Percentiles rank a stretch among this genome's conserved stretches.
Evolutionary conservation across 2,113 vertebrate species (phyloP).

Genomic region (Phrynosoma platyrhinos): DNA sequence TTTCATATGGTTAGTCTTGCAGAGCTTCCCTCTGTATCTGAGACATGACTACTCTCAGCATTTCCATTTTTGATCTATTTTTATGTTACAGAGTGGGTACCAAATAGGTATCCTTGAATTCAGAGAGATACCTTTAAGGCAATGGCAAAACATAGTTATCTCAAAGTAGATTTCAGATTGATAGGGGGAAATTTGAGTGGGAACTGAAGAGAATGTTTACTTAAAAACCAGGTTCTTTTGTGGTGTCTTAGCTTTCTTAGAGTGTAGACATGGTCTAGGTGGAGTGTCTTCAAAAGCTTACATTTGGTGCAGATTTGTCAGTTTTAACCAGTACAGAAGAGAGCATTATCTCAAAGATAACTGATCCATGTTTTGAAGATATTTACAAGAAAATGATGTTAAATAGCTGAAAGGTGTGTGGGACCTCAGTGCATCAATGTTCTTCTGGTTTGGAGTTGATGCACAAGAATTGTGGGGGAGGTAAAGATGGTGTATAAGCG

Average conservation of each 20-base stretch:
- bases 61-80: neutral
- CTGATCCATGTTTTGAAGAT: neutral
- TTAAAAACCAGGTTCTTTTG: neutral
- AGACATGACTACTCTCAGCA: neutral
- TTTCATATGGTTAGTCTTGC: neutral
- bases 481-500: neutral
- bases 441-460: neutral
- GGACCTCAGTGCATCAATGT: neutral
- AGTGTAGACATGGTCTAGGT: neutral
- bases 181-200: neutral
- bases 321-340: too few relatives aligned
- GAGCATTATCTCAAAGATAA: neutral
- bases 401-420: neutral
- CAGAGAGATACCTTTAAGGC: neutral
- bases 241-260: neutral
- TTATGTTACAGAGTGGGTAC: neutral
- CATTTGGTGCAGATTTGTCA: neutral
- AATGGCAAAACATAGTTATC: slow-evolving; percentile 2
- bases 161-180: neutral
- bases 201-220: neutral
- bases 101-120: neutral
- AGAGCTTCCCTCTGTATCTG: neutral
- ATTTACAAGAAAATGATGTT: neutral
- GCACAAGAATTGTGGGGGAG: neutral
- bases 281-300: neutral